Percentiles rank a stretch among this genome's conserved stretches.
phyloP scores from a whole-genome alignment of 2,888 invertebrate species.

The Erannis defoliaria region DNA sequence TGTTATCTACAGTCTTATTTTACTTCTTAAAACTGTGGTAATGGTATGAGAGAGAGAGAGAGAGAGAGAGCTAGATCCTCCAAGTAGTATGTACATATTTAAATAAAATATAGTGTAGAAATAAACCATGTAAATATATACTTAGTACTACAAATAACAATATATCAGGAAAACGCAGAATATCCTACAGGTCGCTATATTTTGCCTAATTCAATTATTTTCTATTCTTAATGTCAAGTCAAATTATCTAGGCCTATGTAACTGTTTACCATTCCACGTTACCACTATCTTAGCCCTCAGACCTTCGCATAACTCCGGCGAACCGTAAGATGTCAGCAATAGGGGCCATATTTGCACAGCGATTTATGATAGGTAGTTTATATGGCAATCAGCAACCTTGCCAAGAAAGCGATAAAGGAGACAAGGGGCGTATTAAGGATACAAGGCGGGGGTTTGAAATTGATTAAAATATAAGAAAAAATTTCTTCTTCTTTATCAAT shows the following conservation, averaged over 20 bases:
- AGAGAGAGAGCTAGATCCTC: too few relatives aligned
- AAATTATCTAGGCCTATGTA: background rate
- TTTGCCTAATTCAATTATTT: too few relatives aligned
- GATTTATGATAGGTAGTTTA: conserved; percentile 23
- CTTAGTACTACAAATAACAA: too few relatives aligned
- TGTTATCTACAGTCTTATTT: too few relatives aligned
- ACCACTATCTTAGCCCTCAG: conserved; percentile 13
- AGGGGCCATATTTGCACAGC: conserved; percentile 19
- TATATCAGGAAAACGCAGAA: too few relatives aligned
- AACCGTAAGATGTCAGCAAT: conserved; percentile 17
- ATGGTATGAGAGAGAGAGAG: too few relatives aligned
- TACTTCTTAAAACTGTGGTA: too few relatives aligned
- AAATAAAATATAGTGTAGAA: too few relatives aligned
- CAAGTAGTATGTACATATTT: too few relatives aligned
- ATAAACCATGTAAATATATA: too few relatives aligned
- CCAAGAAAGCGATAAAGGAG: conserved; percentile 20
- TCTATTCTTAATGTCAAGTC: background rate
- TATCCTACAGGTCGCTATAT: too few relatives aligned
- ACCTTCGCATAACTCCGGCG: conserved; percentile 8
- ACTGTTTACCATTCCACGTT: conserved; percentile 5
- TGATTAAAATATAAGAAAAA: background rate
- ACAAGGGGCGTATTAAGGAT: conserved; percentile 5
- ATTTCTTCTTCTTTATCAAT: too few relatives aligned
- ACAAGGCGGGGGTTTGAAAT: background rate
- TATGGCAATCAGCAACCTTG: conserved; percentile 19